Evolutionary conservation across 2,888 invertebrate genomes (phyloP).

Genomic region (Tetanocera ferruginea): DNA sequence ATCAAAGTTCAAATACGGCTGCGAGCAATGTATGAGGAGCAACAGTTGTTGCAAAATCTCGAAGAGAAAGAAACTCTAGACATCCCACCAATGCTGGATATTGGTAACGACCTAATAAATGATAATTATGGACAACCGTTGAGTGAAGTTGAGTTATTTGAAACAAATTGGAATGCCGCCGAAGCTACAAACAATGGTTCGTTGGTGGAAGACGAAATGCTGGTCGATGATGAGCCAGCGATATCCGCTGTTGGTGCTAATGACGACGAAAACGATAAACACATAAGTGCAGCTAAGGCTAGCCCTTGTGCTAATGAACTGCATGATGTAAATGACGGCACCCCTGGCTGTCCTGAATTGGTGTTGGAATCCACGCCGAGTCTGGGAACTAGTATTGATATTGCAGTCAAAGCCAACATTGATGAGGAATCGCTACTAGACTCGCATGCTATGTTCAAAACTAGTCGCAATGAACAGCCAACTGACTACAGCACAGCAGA

Average conservation of each 20-base stretch:
- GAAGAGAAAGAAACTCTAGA: constrained; percentile 12
- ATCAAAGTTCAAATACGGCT: constrained; percentile 60
- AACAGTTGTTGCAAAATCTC: constrained; percentile 16
- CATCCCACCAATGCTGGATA: constrained; percentile 41
- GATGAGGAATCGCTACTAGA: constrained; percentile 45
- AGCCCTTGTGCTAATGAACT: constrained; percentile 30
- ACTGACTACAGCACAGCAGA: neutral
- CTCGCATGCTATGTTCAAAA: constrained; percentile 42
- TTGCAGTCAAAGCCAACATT: constrained; percentile 26
- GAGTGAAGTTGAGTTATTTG: constrained; percentile 33
- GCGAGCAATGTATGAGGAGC: constrained; percentile 50
- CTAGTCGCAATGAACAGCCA: neutral
- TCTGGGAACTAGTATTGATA: constrained; percentile 8
- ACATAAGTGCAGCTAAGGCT: constrained; percentile 40
- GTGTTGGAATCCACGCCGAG: neutral
- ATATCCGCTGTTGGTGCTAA: neutral
- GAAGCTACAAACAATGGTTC: constrained; percentile 14
- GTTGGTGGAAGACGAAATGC: neutral
- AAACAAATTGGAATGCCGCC: constrained; percentile 25
- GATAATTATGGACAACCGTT: constrained; percentile 45
- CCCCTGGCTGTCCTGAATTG: constrained; percentile 2
- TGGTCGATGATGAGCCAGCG: constrained; percentile 8
- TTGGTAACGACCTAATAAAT: constrained; percentile 50
- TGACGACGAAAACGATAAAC: constrained; percentile 40
- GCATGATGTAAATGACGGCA: neutral